Percentiles rank a stretch among this genome's conserved stretches.
Evolutionary conservation across 2,113 vertebrate genomes (phyloP).

Genomic region (Pelvicachromis taeniatus): DNA sequence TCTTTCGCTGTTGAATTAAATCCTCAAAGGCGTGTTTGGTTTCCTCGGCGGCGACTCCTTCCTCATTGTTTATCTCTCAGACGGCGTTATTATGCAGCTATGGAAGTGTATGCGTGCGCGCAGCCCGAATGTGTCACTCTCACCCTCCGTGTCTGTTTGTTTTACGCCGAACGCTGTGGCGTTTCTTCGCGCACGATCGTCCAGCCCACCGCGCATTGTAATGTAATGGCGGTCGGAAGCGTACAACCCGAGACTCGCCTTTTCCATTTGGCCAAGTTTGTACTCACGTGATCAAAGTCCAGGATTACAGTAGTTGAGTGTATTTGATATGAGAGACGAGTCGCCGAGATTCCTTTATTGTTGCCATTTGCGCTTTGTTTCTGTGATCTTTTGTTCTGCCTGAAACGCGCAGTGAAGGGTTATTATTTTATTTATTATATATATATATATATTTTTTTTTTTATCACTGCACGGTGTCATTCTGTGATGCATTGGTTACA

Average conservation of each 20-base stretch:
- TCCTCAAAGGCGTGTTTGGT: constrained; percentile 12
- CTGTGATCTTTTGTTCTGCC: background rate
- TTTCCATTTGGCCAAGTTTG: constrained; percentile 72
- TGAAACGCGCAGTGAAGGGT: background rate
- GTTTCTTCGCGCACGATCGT: constrained; percentile 40
- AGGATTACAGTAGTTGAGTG: constrained; percentile 59
- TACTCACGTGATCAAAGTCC: constrained; percentile 70
- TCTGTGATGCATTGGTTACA: constrained; percentile 32
- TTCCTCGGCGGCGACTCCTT: constrained; percentile 24
- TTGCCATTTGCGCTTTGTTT: background rate
- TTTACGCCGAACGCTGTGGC: constrained; percentile 54
- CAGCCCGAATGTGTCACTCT: constrained; percentile 55
- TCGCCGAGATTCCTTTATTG: background rate
- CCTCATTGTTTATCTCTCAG: constrained; percentile 48
- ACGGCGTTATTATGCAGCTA: constrained; percentile 42
- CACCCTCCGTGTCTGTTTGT: constrained; percentile 42
- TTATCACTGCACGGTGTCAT: background rate
- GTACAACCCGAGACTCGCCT: constrained; percentile 65
- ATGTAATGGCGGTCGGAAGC: constrained; percentile 78
- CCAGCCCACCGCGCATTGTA: constrained; percentile 70
- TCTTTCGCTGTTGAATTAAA: constrained; percentile 30
- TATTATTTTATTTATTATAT: background rate
- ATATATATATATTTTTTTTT: background rate
- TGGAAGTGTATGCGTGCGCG: constrained; percentile 37
- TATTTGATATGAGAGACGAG: constrained; percentile 41